Base-by-base conservation (phyloP, 1,140 invertebrate species). In the Heterodera carotae region DNA sequence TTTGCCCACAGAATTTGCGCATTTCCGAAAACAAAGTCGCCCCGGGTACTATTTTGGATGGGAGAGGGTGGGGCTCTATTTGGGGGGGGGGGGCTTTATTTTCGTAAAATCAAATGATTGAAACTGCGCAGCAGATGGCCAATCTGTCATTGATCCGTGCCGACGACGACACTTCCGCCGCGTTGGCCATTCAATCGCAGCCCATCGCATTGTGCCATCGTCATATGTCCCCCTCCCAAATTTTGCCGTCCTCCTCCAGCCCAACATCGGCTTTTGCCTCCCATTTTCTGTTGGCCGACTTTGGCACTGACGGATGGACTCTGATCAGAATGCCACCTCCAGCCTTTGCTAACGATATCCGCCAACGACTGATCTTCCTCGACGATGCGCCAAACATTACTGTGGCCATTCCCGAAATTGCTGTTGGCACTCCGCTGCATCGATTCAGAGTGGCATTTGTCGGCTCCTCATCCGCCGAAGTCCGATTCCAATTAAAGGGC, bases 271-370 rank as follows among this genome's bases (percentile, higher is more conserved):
- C 25, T 12, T n/a, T n/a, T n/a, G n/a, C n/a, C n/a, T 66, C 62
- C 29, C 62, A 31, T 56, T 56, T 56, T 56, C 15, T 66, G n/a
- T 29, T 66, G 10, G 62, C 33, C 29, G 62, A 66, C 22, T n/a
- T 66, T n/a, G 62, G 62, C 33, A 18, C 25, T 15, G 62, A 31
- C 62, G 62, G 62, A 34, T 66, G 62, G 62, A 66, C 33, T 29
- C 22, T 66, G 29, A 34, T 66, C 62, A 31, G 31, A 66, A 22
- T 66, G 29, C 25, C 0, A 31, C 29, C n/a, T 8, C 29, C 62
- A 5, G 12, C 12, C 22, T 27, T 22, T 66, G 6, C 62, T 7
- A 15, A 1, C 29, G 62, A 2, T n/a, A n/a, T n/a, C n/a, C 29
- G 2, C 6, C 62, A 25, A 25, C 62, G 62, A 4, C 62, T 29